Evolutionary conservation across 1,140 invertebrate species (phyloP).

Genomic region (Chymomyza costata): DNA sequence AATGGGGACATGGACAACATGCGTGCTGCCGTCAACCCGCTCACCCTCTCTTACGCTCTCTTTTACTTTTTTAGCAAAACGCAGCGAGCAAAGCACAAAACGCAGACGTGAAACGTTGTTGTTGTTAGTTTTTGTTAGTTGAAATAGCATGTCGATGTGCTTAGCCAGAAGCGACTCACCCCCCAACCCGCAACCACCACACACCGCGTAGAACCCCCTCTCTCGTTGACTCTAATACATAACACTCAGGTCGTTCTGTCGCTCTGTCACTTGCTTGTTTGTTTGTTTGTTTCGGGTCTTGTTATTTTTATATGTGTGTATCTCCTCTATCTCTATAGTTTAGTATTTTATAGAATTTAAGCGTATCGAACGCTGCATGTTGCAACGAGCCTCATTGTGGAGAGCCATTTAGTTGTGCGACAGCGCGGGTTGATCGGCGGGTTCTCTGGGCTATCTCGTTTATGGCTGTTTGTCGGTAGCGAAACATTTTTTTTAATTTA

Average conservation of each 20-base stretch:
- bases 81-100: not conserved
- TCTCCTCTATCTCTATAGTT: slow-evolving; percentile 41
- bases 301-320: too few relatives aligned
- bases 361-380: slow-evolving; percentile 50
- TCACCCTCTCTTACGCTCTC: not conserved
- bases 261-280: not conserved
- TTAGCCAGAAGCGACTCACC: too few relatives aligned
- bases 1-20: slow-evolving; percentile 75
- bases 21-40: slow-evolving; percentile 37
- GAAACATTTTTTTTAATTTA: slow-evolving; percentile 55
- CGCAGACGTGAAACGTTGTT: too few relatives aligned
- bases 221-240: not conserved
- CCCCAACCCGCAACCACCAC: not conserved
- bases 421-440: slow-evolving; percentile 9
- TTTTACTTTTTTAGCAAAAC: not conserved
- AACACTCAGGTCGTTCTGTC: slow-evolving; percentile 12
- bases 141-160: too few relatives aligned
- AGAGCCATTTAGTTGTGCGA: slow-evolving; percentile 1
- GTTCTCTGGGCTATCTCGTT: slow-evolving; percentile 10
- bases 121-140: not conserved
- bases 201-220: not conserved
- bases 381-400: slow-evolving; percentile 36
- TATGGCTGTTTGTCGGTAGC: slow-evolving; percentile 52
- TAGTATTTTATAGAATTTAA: slow-evolving; percentile 50
- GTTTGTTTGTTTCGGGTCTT: slow-evolving; percentile 10